Evolutionary conservation across 2,888 invertebrate species (phyloP).

Genomic region (Eupithecia subfuscata): DNA sequence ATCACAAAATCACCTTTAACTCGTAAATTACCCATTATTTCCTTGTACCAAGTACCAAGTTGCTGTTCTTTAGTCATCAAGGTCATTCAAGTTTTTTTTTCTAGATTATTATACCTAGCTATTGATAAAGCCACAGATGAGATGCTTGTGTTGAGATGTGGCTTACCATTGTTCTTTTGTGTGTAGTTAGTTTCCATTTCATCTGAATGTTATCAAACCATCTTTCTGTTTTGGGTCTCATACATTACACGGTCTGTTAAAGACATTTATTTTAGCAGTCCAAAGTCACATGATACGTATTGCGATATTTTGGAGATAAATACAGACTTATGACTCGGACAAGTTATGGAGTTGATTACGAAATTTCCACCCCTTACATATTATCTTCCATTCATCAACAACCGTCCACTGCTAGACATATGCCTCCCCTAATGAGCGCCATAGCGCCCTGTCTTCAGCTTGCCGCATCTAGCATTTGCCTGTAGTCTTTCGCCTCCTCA

Average conservation of each 20-base stretch:
- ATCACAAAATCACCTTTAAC: slow-evolving; percentile 32
- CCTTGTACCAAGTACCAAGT: background rate
- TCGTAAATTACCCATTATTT: slow-evolving; percentile 16
- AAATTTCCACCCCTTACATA: background rate
- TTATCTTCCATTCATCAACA: background rate
- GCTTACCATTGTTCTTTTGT: slow-evolving; percentile 42
- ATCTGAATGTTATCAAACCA: slow-evolving; percentile 34
- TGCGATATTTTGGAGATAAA: slow-evolving; percentile 3
- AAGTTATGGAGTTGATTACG: background rate
- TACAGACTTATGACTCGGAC: background rate
- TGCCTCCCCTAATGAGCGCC: too few species aligned
- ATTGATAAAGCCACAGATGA: slow-evolving; percentile 5
- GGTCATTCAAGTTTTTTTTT: slow-evolving; percentile 10
- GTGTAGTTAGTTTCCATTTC: slow-evolving; percentile 38
- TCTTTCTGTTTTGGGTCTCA: slow-evolving; percentile 24
- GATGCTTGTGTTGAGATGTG: slow-evolving; percentile 3
- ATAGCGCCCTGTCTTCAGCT: too few species aligned
- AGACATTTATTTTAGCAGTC: background rate
- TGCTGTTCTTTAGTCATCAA: slow-evolving; percentile 17
- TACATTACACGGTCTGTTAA: slow-evolving; percentile 19
- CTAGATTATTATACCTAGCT: background rate
- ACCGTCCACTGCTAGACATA: too few species aligned
- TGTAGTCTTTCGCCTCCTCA: too few species aligned
- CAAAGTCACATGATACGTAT: background rate
- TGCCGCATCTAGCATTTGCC: too few species aligned